Percentiles rank a stretch among this genome's conserved stretches.
These are phyloP conservation scores for Pemphigus obesinymphae DNA, from an alignment of 1,140 invertebrate genomes.

Conservation along the genomic window DNA sequence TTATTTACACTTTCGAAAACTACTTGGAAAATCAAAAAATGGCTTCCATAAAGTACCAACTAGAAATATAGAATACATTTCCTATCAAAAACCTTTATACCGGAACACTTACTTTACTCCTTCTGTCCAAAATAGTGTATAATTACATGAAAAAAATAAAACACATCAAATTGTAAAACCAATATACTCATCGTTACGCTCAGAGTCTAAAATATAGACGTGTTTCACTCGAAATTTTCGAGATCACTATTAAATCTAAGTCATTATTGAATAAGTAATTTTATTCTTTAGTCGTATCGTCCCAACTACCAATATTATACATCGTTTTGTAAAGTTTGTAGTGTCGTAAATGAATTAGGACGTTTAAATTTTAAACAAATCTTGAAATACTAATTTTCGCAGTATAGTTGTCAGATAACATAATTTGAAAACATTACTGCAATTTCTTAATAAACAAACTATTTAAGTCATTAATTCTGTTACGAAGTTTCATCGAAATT, in stretches of 20 bases:
- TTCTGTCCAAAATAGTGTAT: too few species aligned
- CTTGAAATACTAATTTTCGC: background rate
- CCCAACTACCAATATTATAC: background rate
- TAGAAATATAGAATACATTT: too few species aligned
- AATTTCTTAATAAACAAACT: slow-evolving; percentile 13
- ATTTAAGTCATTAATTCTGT: slow-evolving; percentile 24
- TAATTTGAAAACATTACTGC: background rate
- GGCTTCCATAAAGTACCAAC: too few species aligned
- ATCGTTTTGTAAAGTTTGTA: background rate
- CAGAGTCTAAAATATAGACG: background rate
- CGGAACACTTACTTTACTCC: too few species aligned
- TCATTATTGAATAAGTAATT: background rate
- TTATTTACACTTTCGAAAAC: too few species aligned
- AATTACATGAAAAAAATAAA: too few species aligned
- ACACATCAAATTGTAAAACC: too few species aligned
- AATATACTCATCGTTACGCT: too few species aligned
- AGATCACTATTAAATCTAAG: background rate
- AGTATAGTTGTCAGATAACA: background rate
- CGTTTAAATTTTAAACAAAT: background rate
- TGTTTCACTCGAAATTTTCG: background rate
- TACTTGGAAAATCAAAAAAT: too few species aligned
- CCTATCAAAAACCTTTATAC: too few species aligned
- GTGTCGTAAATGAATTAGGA: slow-evolving; percentile 2
- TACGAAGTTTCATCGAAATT: background rate
- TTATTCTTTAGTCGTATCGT: background rate